Base-by-base conservation (phyloP, 2,113 vertebrate genomes). In the Abramis brama region DNA sequence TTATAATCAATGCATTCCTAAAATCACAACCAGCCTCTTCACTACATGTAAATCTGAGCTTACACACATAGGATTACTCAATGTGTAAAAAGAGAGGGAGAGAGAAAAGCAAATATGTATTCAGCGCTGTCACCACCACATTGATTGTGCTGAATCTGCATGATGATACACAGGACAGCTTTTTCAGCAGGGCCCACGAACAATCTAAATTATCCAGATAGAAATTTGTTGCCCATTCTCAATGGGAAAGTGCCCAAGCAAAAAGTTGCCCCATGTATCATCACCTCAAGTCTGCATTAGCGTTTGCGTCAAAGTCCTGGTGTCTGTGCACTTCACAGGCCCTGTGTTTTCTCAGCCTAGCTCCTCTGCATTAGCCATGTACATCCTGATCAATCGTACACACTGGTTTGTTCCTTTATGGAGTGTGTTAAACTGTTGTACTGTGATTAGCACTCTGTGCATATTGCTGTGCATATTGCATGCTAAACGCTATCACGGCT, bases 121-220 rank as follows among this genome's bases (percentile, higher is more conserved):
- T 57, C 19, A 21, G 9, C 66, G 82, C 83, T 70, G 84, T 55
- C 52, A 55, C 75, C 19, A 80, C 82, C 76, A 74, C 90, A 89
- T 86, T 92, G 91, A 93, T 91, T 93, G 87, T 83, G 64, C 88
- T 77, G 86, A 87, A 89, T 89, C 86, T 21, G 85, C 62, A 43
- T 43, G 43, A 43, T 43, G 43, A 43, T 9, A 43, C 43, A 43
- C 43, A 43, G 43, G 43, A 9, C 43, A 43, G 8, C 43, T 43
- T 43, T 43, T 43, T 43, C 7, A 43, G 39, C 8, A 9, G 43
- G 43, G 43, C 9, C 43, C 9, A 43, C 8, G 8, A 43, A 43
- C 8, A 0, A 43, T 43, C 43, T 43, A 43, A 43, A 43, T 10
- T 43, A 43, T 43, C 43, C 43, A 9, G 43, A 43, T 43, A 43